phyloP scores from a whole-genome alignment of 2,888 invertebrate species.

The Drosophila affinis region DNA sequence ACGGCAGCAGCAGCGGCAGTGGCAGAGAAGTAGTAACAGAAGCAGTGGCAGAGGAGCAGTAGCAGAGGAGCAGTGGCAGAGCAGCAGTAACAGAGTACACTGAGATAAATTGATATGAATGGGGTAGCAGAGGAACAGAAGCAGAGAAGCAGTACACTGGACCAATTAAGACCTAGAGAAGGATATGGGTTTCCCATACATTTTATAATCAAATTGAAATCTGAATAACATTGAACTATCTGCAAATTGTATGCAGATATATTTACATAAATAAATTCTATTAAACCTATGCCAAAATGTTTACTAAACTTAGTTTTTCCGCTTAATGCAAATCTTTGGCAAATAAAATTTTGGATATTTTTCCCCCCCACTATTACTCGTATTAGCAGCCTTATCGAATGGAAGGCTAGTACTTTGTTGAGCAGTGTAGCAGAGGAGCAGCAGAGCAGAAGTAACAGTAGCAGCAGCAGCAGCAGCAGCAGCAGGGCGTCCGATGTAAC shows the following conservation, averaged over 20 bases:
- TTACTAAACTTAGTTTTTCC: neutral
- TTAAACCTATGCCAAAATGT: too few relatives aligned
- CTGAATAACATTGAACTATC: too few relatives aligned
- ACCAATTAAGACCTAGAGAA: too few relatives aligned
- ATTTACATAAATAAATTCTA: too few relatives aligned
- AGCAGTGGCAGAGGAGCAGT: neutral
- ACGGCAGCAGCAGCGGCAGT: neutral
- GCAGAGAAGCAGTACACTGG: too few relatives aligned
- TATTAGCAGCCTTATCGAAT: neutral
- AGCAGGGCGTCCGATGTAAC: neutral
- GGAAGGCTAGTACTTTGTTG: neutral
- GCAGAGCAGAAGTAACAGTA: neutral
- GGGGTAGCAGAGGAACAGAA: neutral
- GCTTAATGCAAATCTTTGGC: too few relatives aligned
- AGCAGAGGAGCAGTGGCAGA: neutral
- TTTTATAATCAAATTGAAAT: too few relatives aligned
- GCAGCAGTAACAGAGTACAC: neutral
- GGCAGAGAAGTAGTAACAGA: neutral
- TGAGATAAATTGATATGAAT: constrained; percentile 11
- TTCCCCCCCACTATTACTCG: neutral
- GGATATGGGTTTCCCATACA: too few relatives aligned
- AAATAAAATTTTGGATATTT: neutral
- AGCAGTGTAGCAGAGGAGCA: neutral
- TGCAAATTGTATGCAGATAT: too few relatives aligned
- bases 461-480: neutral